These are phyloP conservation scores for zebrafish (Danio rerio) DNA, from an alignment of 2,113 vertebrate species.

Conservation along the genomic window DNA sequence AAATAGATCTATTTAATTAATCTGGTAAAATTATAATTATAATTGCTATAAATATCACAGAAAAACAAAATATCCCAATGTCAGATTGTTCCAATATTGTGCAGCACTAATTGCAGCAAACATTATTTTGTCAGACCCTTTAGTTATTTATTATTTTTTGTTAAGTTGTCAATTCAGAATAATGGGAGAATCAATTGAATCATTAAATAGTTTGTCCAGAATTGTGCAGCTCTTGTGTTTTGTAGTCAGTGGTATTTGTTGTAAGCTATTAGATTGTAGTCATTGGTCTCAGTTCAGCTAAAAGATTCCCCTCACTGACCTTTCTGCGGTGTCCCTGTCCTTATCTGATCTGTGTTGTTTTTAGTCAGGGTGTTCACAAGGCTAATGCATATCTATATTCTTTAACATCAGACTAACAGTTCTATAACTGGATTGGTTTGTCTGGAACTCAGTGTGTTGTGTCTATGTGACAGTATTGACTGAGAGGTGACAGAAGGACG, in stretches of 20 bases:
- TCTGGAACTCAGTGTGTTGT: background rate
- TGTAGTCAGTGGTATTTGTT: background rate
- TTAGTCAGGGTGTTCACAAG: slow-evolving; percentile 26
- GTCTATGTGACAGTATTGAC: background rate
- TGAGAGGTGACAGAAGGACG: slow-evolving; percentile 9
- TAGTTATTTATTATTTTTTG: no score
- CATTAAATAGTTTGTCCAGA: no score
- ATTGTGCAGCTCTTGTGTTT: no score
- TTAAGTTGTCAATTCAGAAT: no score
- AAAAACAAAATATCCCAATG: no score
- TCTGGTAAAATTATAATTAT: no score
- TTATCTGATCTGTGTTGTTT: slow-evolving; percentile 32
- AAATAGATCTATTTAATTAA: no score
- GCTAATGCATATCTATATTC: slow-evolving; percentile 16
- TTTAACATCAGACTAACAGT: slow-evolving; percentile 10
- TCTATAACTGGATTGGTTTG: slow-evolving; percentile 31
- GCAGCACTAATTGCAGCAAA: no score
- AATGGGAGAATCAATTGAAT: no score
- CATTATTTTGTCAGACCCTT: no score
- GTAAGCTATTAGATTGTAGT: background rate
- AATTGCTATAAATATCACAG: no score
- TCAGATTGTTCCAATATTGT: no score
- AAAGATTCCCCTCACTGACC: slow-evolving; percentile 12
- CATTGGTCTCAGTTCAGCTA: background rate
- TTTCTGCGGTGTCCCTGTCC: slow-evolving; percentile 16